These are phyloP conservation scores for Scolanthus callimorphus DNA, from an alignment of 92 coral and sea anemone species.

Conservation along the genomic window DNA sequence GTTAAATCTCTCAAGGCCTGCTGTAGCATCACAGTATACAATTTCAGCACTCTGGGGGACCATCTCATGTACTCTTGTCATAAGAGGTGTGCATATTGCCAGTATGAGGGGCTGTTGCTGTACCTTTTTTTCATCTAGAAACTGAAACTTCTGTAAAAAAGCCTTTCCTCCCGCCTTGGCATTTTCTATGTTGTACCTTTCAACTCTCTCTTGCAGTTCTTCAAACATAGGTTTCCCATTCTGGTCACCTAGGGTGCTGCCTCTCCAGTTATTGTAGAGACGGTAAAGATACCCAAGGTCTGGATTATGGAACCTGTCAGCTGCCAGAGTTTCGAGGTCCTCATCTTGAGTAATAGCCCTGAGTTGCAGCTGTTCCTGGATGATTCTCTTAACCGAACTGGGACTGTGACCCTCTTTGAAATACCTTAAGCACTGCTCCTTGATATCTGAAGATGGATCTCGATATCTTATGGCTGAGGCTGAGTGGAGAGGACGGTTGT, in stretches of 20 bases:
- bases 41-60: constrained; percentile 10
- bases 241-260: neutral
- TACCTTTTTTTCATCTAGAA: neutral
- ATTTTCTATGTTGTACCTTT: neutral
- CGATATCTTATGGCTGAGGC: neutral
- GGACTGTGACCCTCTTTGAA: neutral
- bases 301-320: neutral
- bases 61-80: constrained; percentile 7
- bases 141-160: neutral
- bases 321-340: neutral
- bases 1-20: constrained; percentile 9
- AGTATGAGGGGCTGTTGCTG: neutral
- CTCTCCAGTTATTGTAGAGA: neutral
- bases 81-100: constrained; percentile 10
- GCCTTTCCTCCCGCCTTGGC: neutral
- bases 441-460: neutral
- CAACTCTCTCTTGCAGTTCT: neutral
- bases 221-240: neutral
- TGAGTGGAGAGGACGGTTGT: neutral
- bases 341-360: neutral
- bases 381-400: neutral
- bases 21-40: constrained; percentile 17
- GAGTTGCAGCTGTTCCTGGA: neutral
- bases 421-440: neutral
- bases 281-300: neutral